Base-by-base conservation (phyloP, 2,888 invertebrate species). In the Morpho achilles region DNA sequence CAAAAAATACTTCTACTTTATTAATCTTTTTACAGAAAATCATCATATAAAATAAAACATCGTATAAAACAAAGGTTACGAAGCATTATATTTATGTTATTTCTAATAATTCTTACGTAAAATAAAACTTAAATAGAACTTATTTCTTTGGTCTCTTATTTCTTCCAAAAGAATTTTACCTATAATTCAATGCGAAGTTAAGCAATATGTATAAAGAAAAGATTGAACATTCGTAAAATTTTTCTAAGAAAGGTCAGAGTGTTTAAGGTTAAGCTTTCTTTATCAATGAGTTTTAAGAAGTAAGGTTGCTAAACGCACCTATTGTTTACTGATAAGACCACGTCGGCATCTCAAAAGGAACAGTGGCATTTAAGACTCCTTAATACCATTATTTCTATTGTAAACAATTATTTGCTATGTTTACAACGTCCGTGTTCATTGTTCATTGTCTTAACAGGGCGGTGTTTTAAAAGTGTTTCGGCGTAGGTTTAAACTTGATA, bases 311-410 rank as follows among this genome's bases (percentile, higher is more conserved):
- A 32, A 1, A 32, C 32, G 32, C 32, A 32, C 32, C 10, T 47
- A 43, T 52, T 43, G 40, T 47, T 58, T 32, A 22, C 22, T 55
- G 61, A 63, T 61, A 61, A 49, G 59, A 10, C 9, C 32, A 43
- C 22, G 69, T 67, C 83, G 82, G 84, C 72, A 43, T 64, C 66
- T 74, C 70, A 80, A 81, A 79, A 69, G 54, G 66, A 76, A 81
- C 87, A 71, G 88, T 87, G 84, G 88, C 87, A 83, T 69, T 56
- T 74, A 72, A 77, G 73, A 75, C 76, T 75, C 73, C 76, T 74
- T 79, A 82, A 81, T 80, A 57, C 79, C 62, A 84, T 81, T 83
- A 78, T 76, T 67, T 72, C 67, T 69, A 74, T 74, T 75, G 77
- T 82, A 76, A 79, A 79, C 75, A 79, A 73, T 74, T 72, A 72